Evolutionary conservation across 2,888 invertebrate genomes (phyloP).

Genomic region (Aphrophora alni): DNA sequence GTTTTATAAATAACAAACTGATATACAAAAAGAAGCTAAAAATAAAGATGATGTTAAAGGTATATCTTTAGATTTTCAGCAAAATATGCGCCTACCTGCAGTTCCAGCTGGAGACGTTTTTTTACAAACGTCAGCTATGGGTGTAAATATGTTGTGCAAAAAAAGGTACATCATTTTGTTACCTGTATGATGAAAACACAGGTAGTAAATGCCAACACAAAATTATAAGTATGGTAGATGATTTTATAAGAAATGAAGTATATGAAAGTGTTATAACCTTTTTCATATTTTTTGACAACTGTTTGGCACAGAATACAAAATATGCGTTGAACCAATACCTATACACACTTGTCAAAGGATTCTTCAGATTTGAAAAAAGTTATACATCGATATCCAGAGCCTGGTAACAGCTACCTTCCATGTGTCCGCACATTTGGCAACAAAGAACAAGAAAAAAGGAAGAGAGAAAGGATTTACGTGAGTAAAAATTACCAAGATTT

Average conservation of each 20-base stretch:
- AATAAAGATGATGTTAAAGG: neutral
- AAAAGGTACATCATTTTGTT: conserved; percentile 39
- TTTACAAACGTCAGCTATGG: conserved; percentile 47
- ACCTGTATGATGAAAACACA: conserved; percentile 45
- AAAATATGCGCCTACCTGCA: neutral
- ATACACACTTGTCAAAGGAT: neutral
- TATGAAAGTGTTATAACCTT: neutral
- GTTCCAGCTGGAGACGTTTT: conserved; percentile 33
- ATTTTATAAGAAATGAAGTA: neutral
- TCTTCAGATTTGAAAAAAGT: neutral
- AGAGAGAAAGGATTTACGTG: no score
- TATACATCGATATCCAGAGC: neutral
- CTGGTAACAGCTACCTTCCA: neutral
- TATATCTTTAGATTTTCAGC: neutral
- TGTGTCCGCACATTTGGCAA: no score
- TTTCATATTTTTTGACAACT: neutral
- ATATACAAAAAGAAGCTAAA: no score
- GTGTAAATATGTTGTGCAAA: conserved; percentile 39
- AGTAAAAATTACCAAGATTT: no score
- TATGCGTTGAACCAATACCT: neutral
- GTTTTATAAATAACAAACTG: no score
- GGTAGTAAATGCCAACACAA: conserved; percentile 37
- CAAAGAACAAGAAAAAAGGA: no score
- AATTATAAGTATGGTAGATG: neutral
- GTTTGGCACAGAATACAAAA: neutral